Conservation (phyloP, 1,140 invertebrate genomes). For the Drosophila ananassae region DNA sequence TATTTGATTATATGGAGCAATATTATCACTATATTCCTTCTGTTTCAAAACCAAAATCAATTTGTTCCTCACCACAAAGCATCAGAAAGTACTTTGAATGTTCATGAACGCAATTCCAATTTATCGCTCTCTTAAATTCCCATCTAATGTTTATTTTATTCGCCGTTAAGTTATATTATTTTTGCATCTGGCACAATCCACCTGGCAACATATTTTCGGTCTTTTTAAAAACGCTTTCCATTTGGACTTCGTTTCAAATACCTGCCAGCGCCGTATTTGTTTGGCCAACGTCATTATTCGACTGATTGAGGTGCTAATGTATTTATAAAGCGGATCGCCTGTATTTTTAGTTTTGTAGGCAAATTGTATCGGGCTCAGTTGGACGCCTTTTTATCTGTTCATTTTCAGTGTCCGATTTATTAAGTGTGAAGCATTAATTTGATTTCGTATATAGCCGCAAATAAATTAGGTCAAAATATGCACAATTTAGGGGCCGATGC, state of each 20-base stretch:
- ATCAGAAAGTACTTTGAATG: not conserved
- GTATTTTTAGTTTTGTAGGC: constrained; percentile 63
- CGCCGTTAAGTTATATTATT: constrained; percentile 27
- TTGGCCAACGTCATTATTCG: constrained; percentile 54
- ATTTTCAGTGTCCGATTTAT: constrained; percentile 77
- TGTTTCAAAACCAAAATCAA: not conserved
- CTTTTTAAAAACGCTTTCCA: constrained; percentile 14
- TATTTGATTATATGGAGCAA: too few species aligned
- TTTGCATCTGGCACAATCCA: constrained; percentile 29
- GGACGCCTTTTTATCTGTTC: constrained; percentile 74
- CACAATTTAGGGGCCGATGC: constrained; percentile 40
- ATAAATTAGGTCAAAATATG: constrained; percentile 74
- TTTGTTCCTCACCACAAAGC: not conserved
- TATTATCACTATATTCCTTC: too few species aligned
- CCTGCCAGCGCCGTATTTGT: constrained; percentile 12
- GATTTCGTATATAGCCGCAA: constrained; percentile 54
- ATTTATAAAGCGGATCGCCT: constrained; percentile 77
- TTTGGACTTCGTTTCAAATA: constrained; percentile 18
- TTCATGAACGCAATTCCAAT: not conserved
- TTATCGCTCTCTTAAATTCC: constrained; percentile 7
- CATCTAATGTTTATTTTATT: constrained; percentile 61
- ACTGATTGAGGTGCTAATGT: constrained; percentile 76
- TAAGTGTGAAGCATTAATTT: constrained; percentile 80
- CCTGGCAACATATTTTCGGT: constrained; percentile 17
- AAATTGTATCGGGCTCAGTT: constrained; percentile 22